phyloP scores from a whole-genome alignment of 1,140 invertebrate species.

The Gryon sp. region DNA sequence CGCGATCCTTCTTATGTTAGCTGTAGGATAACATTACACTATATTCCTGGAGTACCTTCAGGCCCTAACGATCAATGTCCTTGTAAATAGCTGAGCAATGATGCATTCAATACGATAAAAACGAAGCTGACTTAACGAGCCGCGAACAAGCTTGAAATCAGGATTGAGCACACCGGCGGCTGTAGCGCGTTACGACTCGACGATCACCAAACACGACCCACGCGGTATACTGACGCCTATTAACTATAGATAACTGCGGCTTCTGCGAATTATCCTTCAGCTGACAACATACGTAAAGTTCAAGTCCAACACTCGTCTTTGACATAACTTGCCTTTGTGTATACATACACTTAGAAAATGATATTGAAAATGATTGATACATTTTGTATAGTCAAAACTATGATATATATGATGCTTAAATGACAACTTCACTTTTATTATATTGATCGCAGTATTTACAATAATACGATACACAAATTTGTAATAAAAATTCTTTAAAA shows the following conservation, averaged over 20 bases:
- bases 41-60: slow-evolving; percentile 43
- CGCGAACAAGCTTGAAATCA: slow-evolving; percentile 69
- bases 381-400: no score
- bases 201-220: slow-evolving; percentile 64
- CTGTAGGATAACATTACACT: slow-evolving; percentile 53
- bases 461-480: no score
- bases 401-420: no score
- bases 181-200: slow-evolving; percentile 63
- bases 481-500: no score
- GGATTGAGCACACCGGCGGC: slow-evolving; percentile 61
- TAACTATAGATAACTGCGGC: slow-evolving; percentile 50
- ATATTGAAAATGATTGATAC: no score
- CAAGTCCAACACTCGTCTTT: no score
- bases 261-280: slow-evolving; percentile 46
- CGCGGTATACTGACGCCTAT: slow-evolving; percentile 53
- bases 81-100: slow-evolving; percentile 66
- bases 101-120: slow-evolving; percentile 71
- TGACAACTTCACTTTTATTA: no score
- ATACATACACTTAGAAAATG: no score
- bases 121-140: slow-evolving; percentile 67
- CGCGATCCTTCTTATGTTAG: slow-evolving; percentile 40
- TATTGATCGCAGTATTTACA: no score
- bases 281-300: slow-evolving; percentile 14
- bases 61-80: slow-evolving; percentile 64
- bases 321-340: no score